Conservation (phyloP, 2,888 invertebrate genomes). For the Coleophora deauratella region DNA sequence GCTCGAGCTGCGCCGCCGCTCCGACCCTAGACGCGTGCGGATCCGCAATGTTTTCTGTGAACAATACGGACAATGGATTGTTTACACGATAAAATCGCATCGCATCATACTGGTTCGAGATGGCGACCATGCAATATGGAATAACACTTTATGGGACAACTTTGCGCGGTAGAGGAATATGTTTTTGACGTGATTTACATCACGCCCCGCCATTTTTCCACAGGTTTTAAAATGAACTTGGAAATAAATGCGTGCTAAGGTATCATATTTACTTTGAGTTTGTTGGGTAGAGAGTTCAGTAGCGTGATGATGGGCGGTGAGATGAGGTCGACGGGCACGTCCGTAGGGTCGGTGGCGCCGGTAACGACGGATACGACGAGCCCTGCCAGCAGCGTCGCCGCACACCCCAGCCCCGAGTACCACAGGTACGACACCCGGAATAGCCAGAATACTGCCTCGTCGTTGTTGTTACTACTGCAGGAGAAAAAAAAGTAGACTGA, state of each 20-base stretch:
- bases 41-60: slow-evolving; percentile 49
- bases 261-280: slow-evolving; percentile 54
- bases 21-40: slow-evolving; percentile 48
- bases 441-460: slow-evolving; percentile 62
- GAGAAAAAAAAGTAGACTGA: slow-evolving; percentile 8
- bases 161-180: no score
- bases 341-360: slow-evolving; percentile 74
- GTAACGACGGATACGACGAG: slow-evolving; percentile 81
- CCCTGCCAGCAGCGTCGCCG: slow-evolving; percentile 82
- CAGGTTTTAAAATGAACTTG: no score
- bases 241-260: no score
- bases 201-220: no score
- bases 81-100: slow-evolving; percentile 4
- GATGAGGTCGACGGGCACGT: slow-evolving; percentile 78
- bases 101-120: slow-evolving; percentile 12
- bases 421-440: slow-evolving; percentile 91
- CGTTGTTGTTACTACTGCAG: slow-evolving; percentile 30
- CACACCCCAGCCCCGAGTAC: slow-evolving; percentile 89
- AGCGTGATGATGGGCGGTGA: slow-evolving; percentile 78
- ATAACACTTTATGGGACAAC: no score
- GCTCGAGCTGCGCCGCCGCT: slow-evolving; percentile 60
- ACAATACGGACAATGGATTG: slow-evolving; percentile 2
- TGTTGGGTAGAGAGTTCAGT: slow-evolving; percentile 64
- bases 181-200: no score
- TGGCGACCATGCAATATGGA: no score